Percentiles rank a stretch among this genome's conserved stretches.
Evolutionary conservation across 2,113 vertebrate genomes (phyloP).

Genomic region (Crotophaga sulcirostris): DNA sequence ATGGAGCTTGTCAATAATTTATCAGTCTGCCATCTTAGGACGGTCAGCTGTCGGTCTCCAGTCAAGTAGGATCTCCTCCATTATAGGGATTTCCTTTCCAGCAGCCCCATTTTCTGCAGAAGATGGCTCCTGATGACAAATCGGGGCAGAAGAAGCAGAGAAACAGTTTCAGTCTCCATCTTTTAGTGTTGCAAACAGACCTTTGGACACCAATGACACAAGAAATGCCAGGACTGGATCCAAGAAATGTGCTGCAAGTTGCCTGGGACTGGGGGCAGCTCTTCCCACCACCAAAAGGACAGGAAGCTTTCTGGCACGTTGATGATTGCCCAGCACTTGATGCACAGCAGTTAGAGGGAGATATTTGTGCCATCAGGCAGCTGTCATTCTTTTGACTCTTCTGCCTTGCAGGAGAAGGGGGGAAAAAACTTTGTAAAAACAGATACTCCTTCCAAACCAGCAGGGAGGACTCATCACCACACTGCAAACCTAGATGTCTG

Average conservation of each 20-base stretch:
- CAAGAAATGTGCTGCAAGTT: neutral
- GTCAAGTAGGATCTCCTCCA: neutral
- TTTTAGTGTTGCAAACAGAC: neutral
- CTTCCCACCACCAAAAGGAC: neutral
- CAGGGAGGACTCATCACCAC: neutral
- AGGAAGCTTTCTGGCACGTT: neutral
- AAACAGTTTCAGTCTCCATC: neutral
- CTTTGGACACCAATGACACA: too few species aligned
- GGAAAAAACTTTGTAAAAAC: neutral
- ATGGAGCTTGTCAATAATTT: neutral
- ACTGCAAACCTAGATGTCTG: neutral
- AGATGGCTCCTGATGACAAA: neutral
- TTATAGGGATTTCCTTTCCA: neutral
- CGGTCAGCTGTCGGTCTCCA: neutral
- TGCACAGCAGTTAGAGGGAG: neutral
- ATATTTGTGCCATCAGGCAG: neutral
- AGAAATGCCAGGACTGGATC: neutral
- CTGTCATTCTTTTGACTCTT: neutral
- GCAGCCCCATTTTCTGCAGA: neutral
- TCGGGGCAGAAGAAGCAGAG: neutral
- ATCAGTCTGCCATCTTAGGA: neutral
- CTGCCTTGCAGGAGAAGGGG: neutral
- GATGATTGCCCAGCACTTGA: neutral
- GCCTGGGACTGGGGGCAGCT: neutral
- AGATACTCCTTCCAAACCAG: neutral